Evolutionary conservation across 2,113 vertebrate species (phyloP).

Genomic region (Callionymus lyra): DNA sequence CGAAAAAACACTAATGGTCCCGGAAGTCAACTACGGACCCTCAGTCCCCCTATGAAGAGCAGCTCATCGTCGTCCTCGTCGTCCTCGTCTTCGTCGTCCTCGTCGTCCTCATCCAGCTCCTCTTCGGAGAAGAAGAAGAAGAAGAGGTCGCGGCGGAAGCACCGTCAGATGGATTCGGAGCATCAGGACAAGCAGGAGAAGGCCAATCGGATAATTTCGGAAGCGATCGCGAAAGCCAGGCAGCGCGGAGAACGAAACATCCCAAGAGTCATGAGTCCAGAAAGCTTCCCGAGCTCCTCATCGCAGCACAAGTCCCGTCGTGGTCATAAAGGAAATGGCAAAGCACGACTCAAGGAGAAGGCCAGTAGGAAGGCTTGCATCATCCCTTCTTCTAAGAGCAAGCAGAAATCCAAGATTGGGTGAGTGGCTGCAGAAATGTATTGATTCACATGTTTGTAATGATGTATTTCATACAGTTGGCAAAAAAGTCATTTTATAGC

Average conservation of each 20-base stretch:
- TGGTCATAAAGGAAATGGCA: slow-evolving; percentile 78
- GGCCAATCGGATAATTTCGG: slow-evolving; percentile 96
- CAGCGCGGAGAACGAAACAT: slow-evolving; percentile 96
- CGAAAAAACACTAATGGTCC: slow-evolving; percentile 92
- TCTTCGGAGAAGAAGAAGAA: slow-evolving; percentile 73
- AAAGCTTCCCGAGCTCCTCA: slow-evolving; percentile 90
- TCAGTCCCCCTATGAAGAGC: slow-evolving; percentile 88
- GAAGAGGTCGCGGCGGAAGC: slow-evolving; percentile 76
- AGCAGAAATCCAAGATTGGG: slow-evolving; percentile 94
- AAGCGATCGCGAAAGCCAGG: slow-evolving; percentile 91
- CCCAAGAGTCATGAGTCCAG: slow-evolving; percentile 93
- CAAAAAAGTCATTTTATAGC: neutral
- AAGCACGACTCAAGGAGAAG: slow-evolving; percentile 76
- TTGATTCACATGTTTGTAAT: neutral
- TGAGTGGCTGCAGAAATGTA: slow-evolving; percentile 51
- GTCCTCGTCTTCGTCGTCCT: slow-evolving; percentile 64
- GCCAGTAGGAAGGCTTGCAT: slow-evolving; percentile 79
- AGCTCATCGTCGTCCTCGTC: slow-evolving; percentile 66
- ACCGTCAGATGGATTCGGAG: slow-evolving; percentile 70
- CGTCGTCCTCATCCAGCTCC: slow-evolving; percentile 66
- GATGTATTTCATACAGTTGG: neutral
- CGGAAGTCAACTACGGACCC: slow-evolving; percentile 74
- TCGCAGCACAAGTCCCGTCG: slow-evolving; percentile 69
- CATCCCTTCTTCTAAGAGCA: slow-evolving; percentile 77
- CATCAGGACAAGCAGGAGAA: slow-evolving; percentile 93